Percentiles rank a stretch among this genome's conserved stretches.
Conservation (phyloP, 2,113 vertebrate genomes). For the Datnioides undecimradiatus region DNA sequence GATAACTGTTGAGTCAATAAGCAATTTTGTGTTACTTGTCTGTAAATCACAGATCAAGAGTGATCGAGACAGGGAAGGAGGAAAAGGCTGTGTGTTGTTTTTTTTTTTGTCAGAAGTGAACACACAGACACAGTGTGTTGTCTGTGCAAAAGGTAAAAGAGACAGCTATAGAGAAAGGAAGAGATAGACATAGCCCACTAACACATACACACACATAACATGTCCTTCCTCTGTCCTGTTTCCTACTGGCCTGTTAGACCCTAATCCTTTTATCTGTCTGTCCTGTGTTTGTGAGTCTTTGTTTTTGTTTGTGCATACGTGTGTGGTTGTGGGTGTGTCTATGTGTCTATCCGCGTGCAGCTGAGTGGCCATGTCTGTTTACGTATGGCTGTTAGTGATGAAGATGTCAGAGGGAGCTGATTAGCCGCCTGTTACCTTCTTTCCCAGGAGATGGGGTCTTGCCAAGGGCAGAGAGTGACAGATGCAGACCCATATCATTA, state of each 20-base stretch:
- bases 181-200: constrained; percentile 17
- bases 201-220: constrained; percentile 31
- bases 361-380: constrained; percentile 30
- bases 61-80: constrained; percentile 25
- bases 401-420: constrained; percentile 80
- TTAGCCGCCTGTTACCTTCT: constrained; percentile 75
- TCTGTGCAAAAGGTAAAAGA: constrained; percentile 46
- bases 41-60: constrained; percentile 71
- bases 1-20: constrained; percentile 80
- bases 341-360: constrained; percentile 4
- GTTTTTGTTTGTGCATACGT: constrained; percentile 33
- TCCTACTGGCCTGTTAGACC: constrained; percentile 64
- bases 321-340: neutral
- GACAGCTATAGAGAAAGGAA: constrained; percentile 33
- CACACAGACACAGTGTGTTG: constrained; percentile 28
- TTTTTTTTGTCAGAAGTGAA: no score
- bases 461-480: constrained; percentile 63
- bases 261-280: constrained; percentile 74
- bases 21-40: constrained; percentile 72
- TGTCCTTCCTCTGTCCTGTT: constrained; percentile 71
- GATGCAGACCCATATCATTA: constrained; percentile 63
- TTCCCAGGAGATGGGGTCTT: constrained; percentile 72
- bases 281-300: constrained; percentile 42
- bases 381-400: constrained; percentile 58
- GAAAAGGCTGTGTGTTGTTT: constrained; percentile 19